Base-by-base conservation (phyloP, 2,888 invertebrate genomes). In the Tachina grossa region DNA sequence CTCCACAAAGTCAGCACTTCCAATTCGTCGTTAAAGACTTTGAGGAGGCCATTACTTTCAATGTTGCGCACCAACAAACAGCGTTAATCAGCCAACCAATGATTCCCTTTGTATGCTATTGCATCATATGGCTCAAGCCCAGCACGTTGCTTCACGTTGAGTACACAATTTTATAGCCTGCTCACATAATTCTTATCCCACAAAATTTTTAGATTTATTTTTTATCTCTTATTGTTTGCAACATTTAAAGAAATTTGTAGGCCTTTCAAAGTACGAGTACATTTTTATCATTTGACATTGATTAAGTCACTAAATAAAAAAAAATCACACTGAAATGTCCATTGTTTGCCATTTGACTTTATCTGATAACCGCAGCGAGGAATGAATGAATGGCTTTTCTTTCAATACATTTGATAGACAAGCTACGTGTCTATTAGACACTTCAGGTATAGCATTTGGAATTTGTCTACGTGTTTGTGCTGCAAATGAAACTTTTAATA, bases 321-420 rank as follows among this genome's bases (percentile, higher is more conserved):
- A 16, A 47, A 16, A 16, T 9, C 22, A 45, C 55, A 80, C 66
- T 66, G 51, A 57, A 74, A 47, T 66, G 47, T 72, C 55, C 51
- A 51, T 74, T 66, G 66, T 66, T 57, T 66, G 80, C 31, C 57
- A 74, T 80, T 66, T 74, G 80, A 63, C n/a, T 66, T 80, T 66
- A 55, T 71, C 57, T 59, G 47, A 19, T 14, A 69, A 53, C 69
- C 53, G 39, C 65, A 47, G 22, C 8, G 22, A 65, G 14, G 13
- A 31, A 22, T 65, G 31, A 16, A 9, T 53, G 53, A 53, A 31
- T 31, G 31, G 31, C n/a, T 13, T 41, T 53, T 39, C 16, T 68
- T 39, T 9, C 41, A 68, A 68, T 43, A 55, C 22, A 68, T 22
- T 53, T 45, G 16, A 53, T 16, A 39, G 39, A 39, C 10, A 53